Evolutionary conservation across 2,113 vertebrate species (phyloP).

Genomic region (human): GRCh38 chr2:59925501-59926000

Average conservation of each 20-base stretch:
- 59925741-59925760: slow-evolving; percentile 73
- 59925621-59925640: slow-evolving; percentile 82
- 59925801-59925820: slow-evolving; percentile 48
- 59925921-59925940: slow-evolving; percentile 45
- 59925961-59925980: slow-evolving; percentile 46
- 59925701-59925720: slow-evolving; percentile 66
- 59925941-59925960: slow-evolving; percentile 39
- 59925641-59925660: slow-evolving; percentile 83
- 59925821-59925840: slow-evolving; percentile 67
- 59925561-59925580: slow-evolving; percentile 82
- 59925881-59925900: slow-evolving; percentile 65
- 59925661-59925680: slow-evolving; percentile 82
- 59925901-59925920: slow-evolving; percentile 45
- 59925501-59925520: slow-evolving; percentile 79
- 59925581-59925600: slow-evolving; percentile 83
- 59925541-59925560: slow-evolving; percentile 83
- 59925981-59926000: slow-evolving; percentile 69
- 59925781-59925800: slow-evolving; percentile 70
- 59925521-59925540: slow-evolving; percentile 82
- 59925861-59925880: slow-evolving; percentile 72
- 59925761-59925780: slow-evolving; percentile 74
- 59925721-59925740: slow-evolving; percentile 69
- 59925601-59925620: slow-evolving; percentile 82
- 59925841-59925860: slow-evolving; percentile 57
- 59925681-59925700: slow-evolving; percentile 78